A percentile compares a stretch with the other conserved stretches of the same genome.
These are phyloP conservation scores for Hypsopygia costalis DNA, from an alignment of 2,888 invertebrate species.

Conservation along the genomic window DNA sequence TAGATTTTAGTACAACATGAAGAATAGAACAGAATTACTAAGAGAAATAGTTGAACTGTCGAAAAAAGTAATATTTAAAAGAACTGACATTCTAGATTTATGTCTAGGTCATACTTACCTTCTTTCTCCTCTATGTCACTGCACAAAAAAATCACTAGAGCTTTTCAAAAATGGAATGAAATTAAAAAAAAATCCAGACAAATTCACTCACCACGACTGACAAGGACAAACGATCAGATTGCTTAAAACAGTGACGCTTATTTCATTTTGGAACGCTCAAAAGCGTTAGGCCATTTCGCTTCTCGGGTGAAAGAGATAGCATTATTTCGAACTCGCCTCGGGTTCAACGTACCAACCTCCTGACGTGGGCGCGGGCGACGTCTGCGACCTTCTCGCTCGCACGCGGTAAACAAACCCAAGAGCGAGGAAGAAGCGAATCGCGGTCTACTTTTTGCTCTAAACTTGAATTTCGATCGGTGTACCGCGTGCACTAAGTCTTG, in stretches of 20 bases:
- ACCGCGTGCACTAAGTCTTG: conserved; percentile 48
- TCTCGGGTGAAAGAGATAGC: conserved; percentile 43
- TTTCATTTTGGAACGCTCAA: conserved; percentile 20
- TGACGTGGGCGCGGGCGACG: conserved; percentile 68
- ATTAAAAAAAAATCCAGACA: conserved; percentile 6
- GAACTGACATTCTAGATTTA: too few species aligned
- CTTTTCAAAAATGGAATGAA: neutral
- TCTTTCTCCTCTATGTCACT: too few species aligned
- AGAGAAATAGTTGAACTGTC: too few species aligned
- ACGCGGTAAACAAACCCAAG: conserved; percentile 19
- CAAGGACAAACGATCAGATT: conserved; percentile 31
- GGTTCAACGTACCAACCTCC: conserved; percentile 74
- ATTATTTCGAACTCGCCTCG: conserved; percentile 41
- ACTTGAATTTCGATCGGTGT: conserved; percentile 73
- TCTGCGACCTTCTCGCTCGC: conserved; percentile 36
- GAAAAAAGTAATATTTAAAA: too few species aligned
- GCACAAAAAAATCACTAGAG: too few species aligned
- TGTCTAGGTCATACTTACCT: too few species aligned
- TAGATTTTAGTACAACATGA: too few species aligned
- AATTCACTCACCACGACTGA: conserved; percentile 13
- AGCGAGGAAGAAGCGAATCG: conserved; percentile 36
- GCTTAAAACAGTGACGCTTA: conserved; percentile 32
- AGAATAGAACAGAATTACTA: too few species aligned
- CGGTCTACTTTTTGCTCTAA: conserved; percentile 71
- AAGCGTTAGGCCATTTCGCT: conserved; percentile 36